Percentiles rank a stretch among this genome's conserved stretches.
Evolutionary conservation across 2,113 vertebrate species (phyloP).

Genomic region (Microcebus jonahi): DNA sequence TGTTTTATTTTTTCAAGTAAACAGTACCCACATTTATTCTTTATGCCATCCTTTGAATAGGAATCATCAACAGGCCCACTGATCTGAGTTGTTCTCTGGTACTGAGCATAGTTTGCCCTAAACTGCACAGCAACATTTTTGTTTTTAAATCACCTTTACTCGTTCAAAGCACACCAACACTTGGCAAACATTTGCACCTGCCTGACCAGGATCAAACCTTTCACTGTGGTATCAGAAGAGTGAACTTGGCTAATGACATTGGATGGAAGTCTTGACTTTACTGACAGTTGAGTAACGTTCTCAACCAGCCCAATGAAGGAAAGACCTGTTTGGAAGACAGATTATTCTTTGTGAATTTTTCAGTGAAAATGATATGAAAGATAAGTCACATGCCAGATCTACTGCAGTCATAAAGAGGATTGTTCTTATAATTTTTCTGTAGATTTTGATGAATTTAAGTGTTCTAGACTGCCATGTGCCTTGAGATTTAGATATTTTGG

Average conservation of each 20-base stretch:
- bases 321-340: constrained; percentile 1
- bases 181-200: background rate
- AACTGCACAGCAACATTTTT: background rate
- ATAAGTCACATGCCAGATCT: background rate
- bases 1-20: background rate
- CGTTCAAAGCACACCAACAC: background rate
- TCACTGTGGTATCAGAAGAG: background rate
- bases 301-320: background rate
- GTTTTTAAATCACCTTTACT: too few relatives aligned
- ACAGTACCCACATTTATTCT: background rate
- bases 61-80: background rate
- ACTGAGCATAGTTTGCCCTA: background rate
- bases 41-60: background rate
- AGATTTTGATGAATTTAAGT: background rate
- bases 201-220: background rate
- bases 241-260: background rate
- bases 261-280: background rate
- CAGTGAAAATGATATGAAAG: background rate
- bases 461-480: background rate
- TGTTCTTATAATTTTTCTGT: background rate
- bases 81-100: background rate
- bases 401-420: background rate
- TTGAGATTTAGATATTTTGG: background rate
- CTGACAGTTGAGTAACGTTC: background rate
- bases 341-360: background rate